Base-by-base conservation (phyloP, 2,888 invertebrate species). In the Hemistola chrysoprasaria region DNA sequence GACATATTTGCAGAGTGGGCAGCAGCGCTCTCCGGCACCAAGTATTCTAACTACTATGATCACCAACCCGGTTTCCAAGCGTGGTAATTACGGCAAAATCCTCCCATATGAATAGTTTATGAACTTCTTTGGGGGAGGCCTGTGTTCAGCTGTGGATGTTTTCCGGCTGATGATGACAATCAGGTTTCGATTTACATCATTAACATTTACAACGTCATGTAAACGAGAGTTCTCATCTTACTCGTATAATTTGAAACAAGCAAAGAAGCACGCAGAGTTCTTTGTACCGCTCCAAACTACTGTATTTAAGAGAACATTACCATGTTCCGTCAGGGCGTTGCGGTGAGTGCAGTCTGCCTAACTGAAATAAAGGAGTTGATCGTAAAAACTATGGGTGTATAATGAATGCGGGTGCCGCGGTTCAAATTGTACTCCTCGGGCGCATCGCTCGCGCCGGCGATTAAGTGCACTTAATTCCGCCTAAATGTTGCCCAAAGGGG, bases 381-480 rank as follows among this genome's bases (percentile, higher is more conserved):
- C 59, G 65, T 71, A 75, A 77, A 66, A 70, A 62, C 46, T 45
- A 50, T 50, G 40, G 46, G 57, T 64, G 59, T 62, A 70, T 73
- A 66, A 76, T 73, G 74, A 72, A 77, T 69, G 68, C 77, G 68
- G 68, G 62, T 50, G 45, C 41, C 41, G 52, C 35, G 50, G 59
- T 54, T 63, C 65, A 71, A 75, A 74, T 71, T 71, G 67, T 59
- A 70, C 59, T 70, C 73, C 75, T 69, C 65, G 59, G 62, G 80
- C 53, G 74, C 69, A 74, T 67, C 72, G 78, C 75, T 71, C 71
- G 80, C 74, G 75, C 74, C 65, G 73, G 50, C 76, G 71, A 83
- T 85, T 86, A 85, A 81, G 75, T 78, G 72, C 75, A 81, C 81
- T 86, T 84, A 84, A 86, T 84, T 79, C 70, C 63, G 67, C 71